Base-by-base conservation (phyloP, 1,140 invertebrate species). In the Bombus confusus region DNA sequence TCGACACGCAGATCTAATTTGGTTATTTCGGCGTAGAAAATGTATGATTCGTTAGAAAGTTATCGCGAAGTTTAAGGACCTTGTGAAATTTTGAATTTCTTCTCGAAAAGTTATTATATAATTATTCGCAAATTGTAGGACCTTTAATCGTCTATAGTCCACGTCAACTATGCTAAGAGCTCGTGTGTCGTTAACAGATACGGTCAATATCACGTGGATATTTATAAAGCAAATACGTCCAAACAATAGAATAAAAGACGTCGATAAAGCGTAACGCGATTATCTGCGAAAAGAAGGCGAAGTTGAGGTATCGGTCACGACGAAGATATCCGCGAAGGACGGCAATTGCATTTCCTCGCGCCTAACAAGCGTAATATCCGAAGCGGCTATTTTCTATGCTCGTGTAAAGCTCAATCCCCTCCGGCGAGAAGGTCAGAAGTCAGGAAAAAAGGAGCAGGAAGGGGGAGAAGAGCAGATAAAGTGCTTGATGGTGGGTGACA, bases 381-480 rank as follows among this genome's bases (percentile, higher is more conserved):
- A 68, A 71, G 37, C 37, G 59, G n/a, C 41, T 75, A 8, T 59
- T 83, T 64, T 76, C 72, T 66, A 5, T 37, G 28, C 39, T 18
- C 80, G 71, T 52, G 18, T 57, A 62, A 37, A 43, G 34, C 62
- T 34, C 12, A 31, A 25, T 34, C 47, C 75, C 62, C 34, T 57
- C 47, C 62, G 47, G 10, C 31, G 22, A 69, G 71, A 81, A 85
- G 78, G 83, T 81, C 43, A 81, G 37, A 81, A 85, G 71, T 79
- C 69, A 64, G 43, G 25, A 22, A 28, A 15, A 37, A n/a, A 74
- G 22, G 1, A 6, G 18, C 10, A n/a, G 22, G 25, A n/a, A 34
- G 52, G 3, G 34, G 13, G 10, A 22, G 34, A 22, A 6, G 15
- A 10, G 34, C 9, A 41, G 64, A 79, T 79, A 84, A 47, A 81